Conservation (phyloP, 1,140 invertebrate species). For the Ooceraea biroi region DNA sequence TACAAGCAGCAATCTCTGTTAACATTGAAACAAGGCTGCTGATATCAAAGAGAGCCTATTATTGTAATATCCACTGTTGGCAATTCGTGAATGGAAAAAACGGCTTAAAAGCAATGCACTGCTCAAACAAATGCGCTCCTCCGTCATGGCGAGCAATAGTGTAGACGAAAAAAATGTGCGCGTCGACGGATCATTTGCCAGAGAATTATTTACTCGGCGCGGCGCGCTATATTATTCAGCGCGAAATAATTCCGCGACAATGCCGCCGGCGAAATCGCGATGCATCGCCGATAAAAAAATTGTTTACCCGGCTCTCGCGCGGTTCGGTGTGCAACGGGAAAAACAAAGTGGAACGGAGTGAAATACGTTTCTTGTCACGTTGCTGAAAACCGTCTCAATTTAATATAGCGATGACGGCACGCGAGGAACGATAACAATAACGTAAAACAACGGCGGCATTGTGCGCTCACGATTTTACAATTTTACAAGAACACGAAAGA, state of each 20-base stretch:
- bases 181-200: slow-evolving; percentile 28
- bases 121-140: neutral
- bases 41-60: neutral
- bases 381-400: neutral
- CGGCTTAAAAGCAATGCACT: neutral
- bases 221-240: slow-evolving; percentile 18
- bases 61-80: neutral
- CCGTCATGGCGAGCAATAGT: neutral
- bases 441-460: neutral
- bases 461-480: neutral
- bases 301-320: slow-evolving; percentile 5
- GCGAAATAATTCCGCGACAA: slow-evolving; percentile 33
- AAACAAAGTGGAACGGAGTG: neutral
- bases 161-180: slow-evolving; percentile 3
- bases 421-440: neutral
- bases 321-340: neutral
- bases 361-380: neutral
- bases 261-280: neutral
- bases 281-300: slow-evolving; percentile 36
- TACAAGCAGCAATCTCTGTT: slow-evolving; percentile 12
- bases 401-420: too few species aligned
- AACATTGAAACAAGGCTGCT: neutral
- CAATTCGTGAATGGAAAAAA: neutral
- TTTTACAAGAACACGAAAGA: neutral
- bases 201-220: slow-evolving; percentile 14